Base-by-base conservation (phyloP, 2,888 invertebrate genomes). In the Lasioglossum calceatum region DNA sequence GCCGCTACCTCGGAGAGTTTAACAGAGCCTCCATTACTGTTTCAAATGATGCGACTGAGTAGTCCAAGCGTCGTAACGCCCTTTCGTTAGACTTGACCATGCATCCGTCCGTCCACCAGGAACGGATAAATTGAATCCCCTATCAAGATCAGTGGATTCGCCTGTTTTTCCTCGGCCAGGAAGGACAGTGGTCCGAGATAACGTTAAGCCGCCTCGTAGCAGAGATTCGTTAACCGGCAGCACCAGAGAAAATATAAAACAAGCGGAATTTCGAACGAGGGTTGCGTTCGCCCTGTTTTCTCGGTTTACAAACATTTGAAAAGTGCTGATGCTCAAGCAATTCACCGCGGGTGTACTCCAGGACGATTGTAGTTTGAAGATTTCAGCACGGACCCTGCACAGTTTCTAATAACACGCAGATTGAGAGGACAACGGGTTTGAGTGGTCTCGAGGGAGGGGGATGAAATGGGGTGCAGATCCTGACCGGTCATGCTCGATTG, bases 11-110 rank as follows among this genome's bases (percentile, higher is more conserved):
- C 44, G 16, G 47, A 47, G 5, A 47, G 47, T 47, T 47, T 16
- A 47, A 47, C 47, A 47, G 5, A 47, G 16, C 16, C 47, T 47
- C 47, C 47, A 16, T 16, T 54, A 23, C 10, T 36, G 32, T 36
- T 19, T 32, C 8, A 32, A 32, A 27, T 32, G 32, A 32, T 16
- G 32, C 16, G 0, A 64, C 32, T 4, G n/a, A 23, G 39, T 1
- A 12, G 81, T 75, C 84, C 81, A n/a, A 44, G 87, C 74, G 80
- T 77, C 87, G 86, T 90, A 90, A 88, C 77, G 85, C 84, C 74
- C 82, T 83, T 88, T 92, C 88, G 91, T 91, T 91, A 89, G 82
- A 78, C 42, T 4, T 23, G 42, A 70, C 54, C 54, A 14, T n/a
- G 12, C 1, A 10, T 36, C 36, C 4, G 39, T 36, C 23, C 70